Conservation (phyloP, 2,797 vertebrate species). For the Champsocephalus esox region DNA sequence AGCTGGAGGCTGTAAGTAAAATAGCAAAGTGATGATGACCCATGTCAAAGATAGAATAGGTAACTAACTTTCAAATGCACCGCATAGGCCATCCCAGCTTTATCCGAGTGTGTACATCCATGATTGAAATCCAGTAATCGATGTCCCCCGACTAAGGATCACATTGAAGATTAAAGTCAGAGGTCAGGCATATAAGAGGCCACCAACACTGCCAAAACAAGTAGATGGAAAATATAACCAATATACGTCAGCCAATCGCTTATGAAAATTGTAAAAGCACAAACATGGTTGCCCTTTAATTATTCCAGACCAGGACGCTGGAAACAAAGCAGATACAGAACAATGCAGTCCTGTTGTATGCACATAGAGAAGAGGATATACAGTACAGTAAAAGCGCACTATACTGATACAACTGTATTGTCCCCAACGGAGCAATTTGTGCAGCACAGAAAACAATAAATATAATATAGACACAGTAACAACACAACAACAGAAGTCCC, state of each 20-base stretch:
- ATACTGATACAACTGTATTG: too few relatives aligned
- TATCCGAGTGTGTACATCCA: background rate
- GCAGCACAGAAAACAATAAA: too few relatives aligned
- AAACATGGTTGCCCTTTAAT: background rate
- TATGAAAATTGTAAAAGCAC: background rate
- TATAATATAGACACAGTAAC: too few relatives aligned
- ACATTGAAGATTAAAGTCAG: background rate
- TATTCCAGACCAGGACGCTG: background rate
- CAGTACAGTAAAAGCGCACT: too few relatives aligned
- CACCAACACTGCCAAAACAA: background rate
- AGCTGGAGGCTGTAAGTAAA: background rate
- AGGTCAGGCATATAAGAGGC: conserved; percentile 4
- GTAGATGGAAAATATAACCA: background rate
- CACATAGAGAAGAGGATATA: background rate
- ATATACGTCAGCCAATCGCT: background rate
- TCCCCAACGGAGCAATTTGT: too few relatives aligned
- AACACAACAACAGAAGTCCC: too few relatives aligned
- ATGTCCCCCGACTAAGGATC: background rate
- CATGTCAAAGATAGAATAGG: background rate
- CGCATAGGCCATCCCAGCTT: background rate
- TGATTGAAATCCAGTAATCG: too few relatives aligned
- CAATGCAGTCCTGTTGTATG: too few relatives aligned
- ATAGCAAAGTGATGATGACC: background rate
- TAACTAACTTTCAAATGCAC: background rate
- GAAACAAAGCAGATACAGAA: background rate